Evolutionary conservation across 2,113 vertebrate species (phyloP).

Genomic region (pig (Sus scrofa)): T2T-Sscrofa CM000817.6:55635501-55636000

Average conservation of each 20-base stretch:
- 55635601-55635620: background rate
- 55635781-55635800: background rate
- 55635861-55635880: background rate
- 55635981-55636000: too few species aligned
- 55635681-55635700: too few species aligned
- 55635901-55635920: background rate
- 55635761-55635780: background rate
- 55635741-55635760: background rate
- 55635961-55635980: background rate
- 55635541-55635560: too few species aligned
- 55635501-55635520: background rate
- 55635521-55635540: background rate
- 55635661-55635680: background rate
- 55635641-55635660: background rate
- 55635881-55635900: conserved; percentile 15
- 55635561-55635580: background rate
- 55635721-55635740: background rate
- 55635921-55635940: background rate
- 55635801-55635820: background rate
- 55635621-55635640: background rate
- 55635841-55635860: background rate
- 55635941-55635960: background rate
- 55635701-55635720: background rate
- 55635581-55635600: background rate
- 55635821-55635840: background rate